Conservation (phyloP, 2,888 invertebrate species). For the Euclidia mi region DNA sequence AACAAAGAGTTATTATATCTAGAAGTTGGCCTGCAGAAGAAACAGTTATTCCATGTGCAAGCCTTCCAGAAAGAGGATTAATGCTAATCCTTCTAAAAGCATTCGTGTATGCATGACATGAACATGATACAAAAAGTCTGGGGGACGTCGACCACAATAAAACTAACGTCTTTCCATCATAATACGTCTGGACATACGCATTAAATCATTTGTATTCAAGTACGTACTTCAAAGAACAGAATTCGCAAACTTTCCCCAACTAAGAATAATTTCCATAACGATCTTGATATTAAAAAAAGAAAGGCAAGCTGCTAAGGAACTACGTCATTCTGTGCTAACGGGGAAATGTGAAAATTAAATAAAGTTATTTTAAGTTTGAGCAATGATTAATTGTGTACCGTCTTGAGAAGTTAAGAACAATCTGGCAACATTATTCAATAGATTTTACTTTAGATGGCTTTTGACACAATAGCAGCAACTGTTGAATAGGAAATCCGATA, state of each 20-base stretch:
- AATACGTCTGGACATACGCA: conserved; percentile 19
- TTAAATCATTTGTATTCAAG: conserved; percentile 29
- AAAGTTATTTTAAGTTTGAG: neutral
- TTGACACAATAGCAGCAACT: too few relatives aligned
- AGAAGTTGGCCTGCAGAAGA: too few relatives aligned
- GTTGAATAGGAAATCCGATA: too few relatives aligned
- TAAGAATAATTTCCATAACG: conserved; percentile 13
- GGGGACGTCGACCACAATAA: conserved; percentile 23
- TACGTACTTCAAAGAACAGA: conserved; percentile 17
- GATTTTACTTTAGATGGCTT: too few relatives aligned
- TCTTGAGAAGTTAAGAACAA: too few relatives aligned
- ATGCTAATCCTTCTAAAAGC: conserved; percentile 13
- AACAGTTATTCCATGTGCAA: neutral
- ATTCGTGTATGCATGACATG: conserved; percentile 9
- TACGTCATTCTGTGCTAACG: too few relatives aligned
- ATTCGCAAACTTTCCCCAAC: conserved; percentile 19
- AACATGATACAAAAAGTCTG: conserved; percentile 12
- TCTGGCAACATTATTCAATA: too few relatives aligned
- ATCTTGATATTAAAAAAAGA: conserved; percentile 5
- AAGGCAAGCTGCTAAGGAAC: conserved; percentile 9
- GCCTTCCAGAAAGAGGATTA: conserved; percentile 1
- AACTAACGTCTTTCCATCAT: conserved; percentile 12
- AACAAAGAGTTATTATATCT: too few relatives aligned
- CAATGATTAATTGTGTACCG: neutral
- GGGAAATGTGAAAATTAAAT: conserved; percentile 2